Evolutionary conservation across 2,113 vertebrate genomes (phyloP), one percentile per base, ranked within the genome.

Genomic region (Mugil cephalus): DNA sequence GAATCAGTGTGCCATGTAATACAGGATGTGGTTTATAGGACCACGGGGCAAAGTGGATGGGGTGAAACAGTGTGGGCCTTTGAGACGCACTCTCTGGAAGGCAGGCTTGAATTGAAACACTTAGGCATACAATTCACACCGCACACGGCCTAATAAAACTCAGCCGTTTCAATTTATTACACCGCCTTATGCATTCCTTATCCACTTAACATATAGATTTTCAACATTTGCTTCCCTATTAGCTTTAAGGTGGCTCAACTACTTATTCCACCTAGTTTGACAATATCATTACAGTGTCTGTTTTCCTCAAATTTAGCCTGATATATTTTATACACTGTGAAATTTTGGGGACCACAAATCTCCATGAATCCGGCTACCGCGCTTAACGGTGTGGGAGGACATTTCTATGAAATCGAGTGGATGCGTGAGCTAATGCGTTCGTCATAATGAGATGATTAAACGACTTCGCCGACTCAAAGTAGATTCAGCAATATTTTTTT

Each of bases 1-100:
- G 74, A 88, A 69, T 86, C 80, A 86, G 69, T 79, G 77, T 80
- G 60, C 81, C 80, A 78, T 88, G 83, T 80, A 88, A 90, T 87
- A 65, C 69, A 77, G 80, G 72, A 73, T 58, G 74, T 74, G 71
- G 74, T 80, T 81, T 87, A 87, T 63, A 61, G 87, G 82, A 88
- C 83, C 83, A 77, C 54, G 48, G 88, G 67, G 80, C 63, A 72
- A 69, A 80, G 69, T 21, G 70, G 65, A 81, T 72, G 48, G 24
- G 53, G 50, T 76, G 70, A 85, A 77, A 64, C 68, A 70, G 46
- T 79, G 73, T 62, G 71, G 55, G 30, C 59, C 54, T 21, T 36
- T 62, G 64, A 72, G 71, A 77, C 59, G 60, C 77, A 56, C 30
- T 74, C 61, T 55, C 48, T 46, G 43, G 24, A 75, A 70, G 56